phyloP scores from a whole-genome alignment of 1,140 invertebrate species.

The Neelides sp. region DNA sequence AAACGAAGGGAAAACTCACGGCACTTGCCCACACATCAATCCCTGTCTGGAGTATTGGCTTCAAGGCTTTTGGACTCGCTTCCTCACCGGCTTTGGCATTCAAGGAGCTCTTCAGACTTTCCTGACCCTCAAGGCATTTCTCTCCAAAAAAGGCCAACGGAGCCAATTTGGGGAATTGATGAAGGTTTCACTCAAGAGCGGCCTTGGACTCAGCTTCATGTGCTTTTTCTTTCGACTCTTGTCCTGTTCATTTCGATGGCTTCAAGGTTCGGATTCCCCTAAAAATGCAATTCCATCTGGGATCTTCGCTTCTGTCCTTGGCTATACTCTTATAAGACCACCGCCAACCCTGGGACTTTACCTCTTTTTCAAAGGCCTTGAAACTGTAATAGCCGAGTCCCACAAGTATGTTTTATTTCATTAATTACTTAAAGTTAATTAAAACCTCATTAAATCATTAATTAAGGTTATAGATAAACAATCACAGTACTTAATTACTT shows the following conservation, averaged over 20 bases:
- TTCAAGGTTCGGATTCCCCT: slow-evolving; percentile 25
- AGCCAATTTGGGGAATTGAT: neutral
- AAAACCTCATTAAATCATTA: no score
- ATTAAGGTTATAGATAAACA: no score
- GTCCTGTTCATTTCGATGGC: slow-evolving; percentile 30
- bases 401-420: slow-evolving; percentile 18
- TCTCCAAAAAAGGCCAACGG: neutral
- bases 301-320: slow-evolving; percentile 23
- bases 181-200: slow-evolving; percentile 13
- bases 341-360: slow-evolving; percentile 27
- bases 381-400: slow-evolving; percentile 23
- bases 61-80: slow-evolving; percentile 27
- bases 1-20: slow-evolving; percentile 25
- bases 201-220: slow-evolving; percentile 24
- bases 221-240: slow-evolving; percentile 27
- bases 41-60: slow-evolving; percentile 31
- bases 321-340: slow-evolving; percentile 24
- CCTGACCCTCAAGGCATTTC: slow-evolving; percentile 6
- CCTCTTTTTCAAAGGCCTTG: slow-evolving; percentile 27
- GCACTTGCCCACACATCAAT: slow-evolving; percentile 26
- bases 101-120: slow-evolving; percentile 15
- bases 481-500: no score
- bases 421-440: no score
- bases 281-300: slow-evolving; percentile 21
- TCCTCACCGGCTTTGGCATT: slow-evolving; percentile 26